Percentiles rank a stretch among this genome's conserved stretches.
Conservation (phyloP, 1,140 invertebrate species). For the Brachionus sp. region DNA sequence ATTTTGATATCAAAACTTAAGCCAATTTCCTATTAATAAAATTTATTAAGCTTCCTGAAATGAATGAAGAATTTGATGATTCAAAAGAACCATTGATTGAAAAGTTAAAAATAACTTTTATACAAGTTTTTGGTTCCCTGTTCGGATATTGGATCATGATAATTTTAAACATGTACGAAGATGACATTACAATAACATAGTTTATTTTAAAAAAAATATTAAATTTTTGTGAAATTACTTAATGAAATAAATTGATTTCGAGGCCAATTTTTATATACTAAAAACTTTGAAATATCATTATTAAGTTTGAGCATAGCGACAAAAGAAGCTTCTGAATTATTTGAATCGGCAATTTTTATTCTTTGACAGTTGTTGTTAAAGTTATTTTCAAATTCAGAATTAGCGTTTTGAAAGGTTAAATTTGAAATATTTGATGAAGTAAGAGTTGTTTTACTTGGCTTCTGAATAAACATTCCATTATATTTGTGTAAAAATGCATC, state of each 20-base stretch:
- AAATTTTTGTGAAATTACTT: not conserved
- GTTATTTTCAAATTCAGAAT: not conserved
- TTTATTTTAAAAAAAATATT: not conserved
- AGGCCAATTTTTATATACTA: not conserved
- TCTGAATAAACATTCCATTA: not conserved
- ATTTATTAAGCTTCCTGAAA: constrained; percentile 40
- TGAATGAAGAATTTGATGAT: constrained; percentile 44
- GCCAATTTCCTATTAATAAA: not conserved
- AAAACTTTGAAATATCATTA: not conserved
- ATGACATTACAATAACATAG: constrained; percentile 13
- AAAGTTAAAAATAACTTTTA: constrained; percentile 44
- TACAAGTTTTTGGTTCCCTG: constrained; percentile 22
- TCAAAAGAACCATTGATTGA: constrained; percentile 22
- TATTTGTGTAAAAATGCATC: not conserved
- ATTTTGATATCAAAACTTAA: constrained; percentile 46
- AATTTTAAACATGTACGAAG: constrained; percentile 42
- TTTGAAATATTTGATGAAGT: not conserved
- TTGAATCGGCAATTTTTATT: not conserved
- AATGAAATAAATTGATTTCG: constrained; percentile 22
- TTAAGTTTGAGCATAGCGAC: not conserved
- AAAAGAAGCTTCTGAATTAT: not conserved
- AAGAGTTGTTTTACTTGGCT: not conserved
- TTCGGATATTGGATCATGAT: constrained; percentile 20
- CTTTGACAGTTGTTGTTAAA: not conserved
- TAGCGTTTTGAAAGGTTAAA: not conserved